phyloP scores from a whole-genome alignment of 2,797 vertebrate genomes.

The Ataeniobius toweri region DNA sequence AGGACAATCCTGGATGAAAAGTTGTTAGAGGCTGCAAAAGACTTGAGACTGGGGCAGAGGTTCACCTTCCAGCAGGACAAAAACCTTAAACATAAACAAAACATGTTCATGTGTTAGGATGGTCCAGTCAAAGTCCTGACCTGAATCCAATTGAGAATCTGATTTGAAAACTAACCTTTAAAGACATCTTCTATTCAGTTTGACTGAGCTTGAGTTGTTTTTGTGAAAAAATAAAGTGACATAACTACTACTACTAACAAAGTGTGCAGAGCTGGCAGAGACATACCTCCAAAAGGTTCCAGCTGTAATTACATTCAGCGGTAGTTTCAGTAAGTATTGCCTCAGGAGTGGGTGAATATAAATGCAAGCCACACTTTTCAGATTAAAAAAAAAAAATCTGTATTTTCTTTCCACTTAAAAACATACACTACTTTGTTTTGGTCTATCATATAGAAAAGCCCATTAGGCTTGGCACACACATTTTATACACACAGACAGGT shows the following conservation, averaged over 20 bases:
- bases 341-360: too few species aligned
- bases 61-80: background rate
- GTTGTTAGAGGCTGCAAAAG: too few species aligned
- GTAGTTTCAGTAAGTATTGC: background rate
- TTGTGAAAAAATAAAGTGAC: too few species aligned
- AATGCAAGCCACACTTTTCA: background rate
- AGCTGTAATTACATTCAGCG: background rate
- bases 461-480: background rate
- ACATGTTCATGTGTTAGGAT: background rate
- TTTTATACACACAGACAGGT: slow-evolving; percentile 13
- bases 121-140: background rate
- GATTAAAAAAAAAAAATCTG: background rate
- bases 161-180: background rate
- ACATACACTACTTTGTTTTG: too few species aligned
- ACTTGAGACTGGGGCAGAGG: too few species aligned
- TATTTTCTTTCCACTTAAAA: background rate
- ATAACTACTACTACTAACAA: background rate
- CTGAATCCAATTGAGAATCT: background rate
- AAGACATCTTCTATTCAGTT: background rate
- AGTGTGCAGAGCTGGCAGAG: background rate
- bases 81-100: background rate
- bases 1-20: background rate
- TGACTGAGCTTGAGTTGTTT: background rate
- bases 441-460: too few species aligned
- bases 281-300: too few species aligned